phyloP scores from a whole-genome alignment of 2,113 vertebrate genomes.

The Ginglymostoma cirratum region DNA sequence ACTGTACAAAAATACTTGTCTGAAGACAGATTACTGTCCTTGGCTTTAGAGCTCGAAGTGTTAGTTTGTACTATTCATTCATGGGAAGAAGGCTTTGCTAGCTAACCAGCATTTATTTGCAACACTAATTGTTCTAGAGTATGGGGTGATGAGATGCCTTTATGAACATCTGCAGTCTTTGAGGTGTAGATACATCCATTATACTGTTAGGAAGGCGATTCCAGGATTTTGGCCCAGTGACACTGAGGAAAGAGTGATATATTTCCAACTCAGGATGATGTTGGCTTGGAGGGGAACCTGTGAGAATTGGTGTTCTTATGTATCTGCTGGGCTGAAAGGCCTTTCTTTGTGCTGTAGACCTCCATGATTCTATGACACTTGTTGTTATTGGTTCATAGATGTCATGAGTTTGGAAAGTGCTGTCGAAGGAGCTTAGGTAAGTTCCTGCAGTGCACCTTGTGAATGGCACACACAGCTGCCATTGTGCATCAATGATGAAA shows the following conservation, averaged over 20 bases:
- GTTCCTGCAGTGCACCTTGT: neutral
- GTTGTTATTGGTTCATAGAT: neutral
- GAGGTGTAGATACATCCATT: neutral
- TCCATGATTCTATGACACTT: neutral
- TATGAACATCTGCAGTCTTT: neutral
- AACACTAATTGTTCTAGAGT: neutral
- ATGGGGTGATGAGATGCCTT: neutral
- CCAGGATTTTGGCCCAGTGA: neutral
- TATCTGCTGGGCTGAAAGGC: neutral
- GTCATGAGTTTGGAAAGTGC: neutral
- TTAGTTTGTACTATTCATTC: too few relatives aligned
- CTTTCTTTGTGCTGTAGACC: too few relatives aligned
- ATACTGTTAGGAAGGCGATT: neutral
- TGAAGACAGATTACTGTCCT: too few relatives aligned
- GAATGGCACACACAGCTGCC: too few relatives aligned
- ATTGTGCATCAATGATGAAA: too few relatives aligned
- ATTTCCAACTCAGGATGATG: neutral
- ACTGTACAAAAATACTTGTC: too few relatives aligned
- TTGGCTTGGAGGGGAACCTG: neutral
- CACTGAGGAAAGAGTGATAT: neutral
- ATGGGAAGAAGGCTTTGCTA: neutral
- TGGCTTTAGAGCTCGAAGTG: too few relatives aligned
- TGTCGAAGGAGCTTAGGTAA: neutral
- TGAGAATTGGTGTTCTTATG: neutral
- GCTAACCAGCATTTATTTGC: neutral